phyloP scores from a whole-genome alignment of 2,888 invertebrate genomes.

The Eremobia ochroleuca region DNA sequence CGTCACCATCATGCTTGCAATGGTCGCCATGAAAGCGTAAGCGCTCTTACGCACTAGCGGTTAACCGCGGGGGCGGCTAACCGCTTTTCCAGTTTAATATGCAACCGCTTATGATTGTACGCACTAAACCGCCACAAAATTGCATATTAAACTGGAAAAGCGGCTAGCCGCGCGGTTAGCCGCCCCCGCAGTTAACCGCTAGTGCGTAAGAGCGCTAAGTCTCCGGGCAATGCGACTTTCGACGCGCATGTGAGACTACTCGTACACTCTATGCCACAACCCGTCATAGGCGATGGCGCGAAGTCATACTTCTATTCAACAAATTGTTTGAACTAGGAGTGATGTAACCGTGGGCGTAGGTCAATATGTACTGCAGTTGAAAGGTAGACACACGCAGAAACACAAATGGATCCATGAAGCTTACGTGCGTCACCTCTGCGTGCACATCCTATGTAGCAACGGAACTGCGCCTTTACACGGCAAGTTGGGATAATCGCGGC shows the following conservation, averaged over 20 bases:
- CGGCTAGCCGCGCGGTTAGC: no score
- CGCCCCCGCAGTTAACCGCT: no score
- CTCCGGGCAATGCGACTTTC: background rate
- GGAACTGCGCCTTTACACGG: background rate
- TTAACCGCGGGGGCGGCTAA: no score
- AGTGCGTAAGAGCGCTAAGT: no score
- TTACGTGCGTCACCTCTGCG: background rate
- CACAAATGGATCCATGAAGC: background rate
- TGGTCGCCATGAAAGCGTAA: background rate
- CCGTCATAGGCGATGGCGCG: background rate
- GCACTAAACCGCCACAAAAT: no score
- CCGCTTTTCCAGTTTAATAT: no score
- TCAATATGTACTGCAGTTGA: background rate
- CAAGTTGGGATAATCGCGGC: slow-evolving; percentile 38
- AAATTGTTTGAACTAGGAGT: background rate
- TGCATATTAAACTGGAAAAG: no score
- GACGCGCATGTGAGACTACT: background rate
- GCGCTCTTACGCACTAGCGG: no score
- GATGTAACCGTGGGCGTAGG: no score
- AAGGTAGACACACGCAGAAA: background rate
- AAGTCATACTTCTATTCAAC: background rate
- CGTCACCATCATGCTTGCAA: background rate
- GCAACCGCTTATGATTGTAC: no score
- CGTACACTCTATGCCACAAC: background rate
- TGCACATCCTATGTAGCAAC: background rate